Evolutionary conservation across 2,113 vertebrate genomes (phyloP).

Genomic region (Eulacestoma nigropectus): DNA sequence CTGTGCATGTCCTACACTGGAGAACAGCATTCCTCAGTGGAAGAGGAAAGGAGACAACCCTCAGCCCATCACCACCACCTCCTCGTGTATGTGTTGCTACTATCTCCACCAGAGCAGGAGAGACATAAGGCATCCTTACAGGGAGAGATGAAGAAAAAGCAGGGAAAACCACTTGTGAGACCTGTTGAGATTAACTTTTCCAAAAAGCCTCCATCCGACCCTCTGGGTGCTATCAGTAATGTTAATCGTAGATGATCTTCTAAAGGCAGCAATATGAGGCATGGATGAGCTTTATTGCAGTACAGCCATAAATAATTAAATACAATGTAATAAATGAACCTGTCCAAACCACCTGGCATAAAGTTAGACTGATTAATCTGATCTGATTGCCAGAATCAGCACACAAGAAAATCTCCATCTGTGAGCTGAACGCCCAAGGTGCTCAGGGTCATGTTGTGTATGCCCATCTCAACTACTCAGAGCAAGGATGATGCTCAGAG

Average conservation of each 20-base stretch:
- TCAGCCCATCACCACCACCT: background rate
- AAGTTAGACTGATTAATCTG: background rate
- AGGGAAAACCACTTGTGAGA: background rate
- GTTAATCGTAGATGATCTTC: background rate
- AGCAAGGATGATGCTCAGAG: background rate
- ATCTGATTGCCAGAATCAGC: background rate
- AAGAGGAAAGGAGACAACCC: background rate
- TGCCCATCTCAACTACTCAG: background rate
- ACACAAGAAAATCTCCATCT: background rate
- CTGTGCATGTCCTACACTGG: accelerated
- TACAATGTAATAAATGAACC: background rate
- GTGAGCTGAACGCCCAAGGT: background rate
- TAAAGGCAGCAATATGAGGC: background rate
- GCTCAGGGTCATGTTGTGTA: background rate
- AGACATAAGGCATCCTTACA: background rate
- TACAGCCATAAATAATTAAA: slow-evolving; percentile 13
- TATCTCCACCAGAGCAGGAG: background rate
- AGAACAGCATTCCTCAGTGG: background rate
- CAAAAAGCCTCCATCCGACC: background rate
- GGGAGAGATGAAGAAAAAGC: background rate
- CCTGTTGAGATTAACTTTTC: background rate
- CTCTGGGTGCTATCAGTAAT: background rate
- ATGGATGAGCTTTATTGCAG: background rate
- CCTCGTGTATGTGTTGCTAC: background rate
- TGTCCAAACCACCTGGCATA: background rate